Evolutionary conservation across 2,797 vertebrate species (phyloP).

Genomic region (Tragelaphus oryx): DNA sequence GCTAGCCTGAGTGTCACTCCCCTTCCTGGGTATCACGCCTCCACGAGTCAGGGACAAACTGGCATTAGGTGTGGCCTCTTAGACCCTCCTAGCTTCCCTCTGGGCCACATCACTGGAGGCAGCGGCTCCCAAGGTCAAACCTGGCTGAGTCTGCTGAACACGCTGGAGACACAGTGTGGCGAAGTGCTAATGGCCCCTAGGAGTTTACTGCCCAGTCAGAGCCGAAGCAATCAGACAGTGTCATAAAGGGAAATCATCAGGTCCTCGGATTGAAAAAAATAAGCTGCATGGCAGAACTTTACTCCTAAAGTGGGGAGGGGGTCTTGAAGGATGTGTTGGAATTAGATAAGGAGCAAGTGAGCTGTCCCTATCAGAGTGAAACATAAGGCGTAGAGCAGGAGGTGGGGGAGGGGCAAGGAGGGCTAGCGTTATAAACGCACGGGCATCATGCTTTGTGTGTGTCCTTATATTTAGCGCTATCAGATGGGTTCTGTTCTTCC

Average conservation of each 20-base stretch:
- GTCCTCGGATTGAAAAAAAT: background rate
- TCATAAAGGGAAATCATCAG: background rate
- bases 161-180: background rate
- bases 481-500: background rate
- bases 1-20: background rate
- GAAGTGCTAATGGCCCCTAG: background rate
- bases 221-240: background rate
- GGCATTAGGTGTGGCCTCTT: background rate
- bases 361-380: background rate
- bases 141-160: background rate
- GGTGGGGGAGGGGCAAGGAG: background rate
- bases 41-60: background rate
- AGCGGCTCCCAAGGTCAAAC: background rate
- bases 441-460: background rate
- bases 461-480: background rate
- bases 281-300: background rate
- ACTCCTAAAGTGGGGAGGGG: background rate
- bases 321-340: background rate
- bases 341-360: background rate
- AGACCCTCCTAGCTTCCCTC: background rate
- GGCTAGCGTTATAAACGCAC: background rate
- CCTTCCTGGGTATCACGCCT: background rate
- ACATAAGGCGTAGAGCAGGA: background rate
- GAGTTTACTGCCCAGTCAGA: background rate
- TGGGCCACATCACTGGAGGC: background rate